These are phyloP conservation scores for Unio delphinus DNA, from an alignment of 2,888 invertebrate genomes.

Conservation along the genomic window DNA sequence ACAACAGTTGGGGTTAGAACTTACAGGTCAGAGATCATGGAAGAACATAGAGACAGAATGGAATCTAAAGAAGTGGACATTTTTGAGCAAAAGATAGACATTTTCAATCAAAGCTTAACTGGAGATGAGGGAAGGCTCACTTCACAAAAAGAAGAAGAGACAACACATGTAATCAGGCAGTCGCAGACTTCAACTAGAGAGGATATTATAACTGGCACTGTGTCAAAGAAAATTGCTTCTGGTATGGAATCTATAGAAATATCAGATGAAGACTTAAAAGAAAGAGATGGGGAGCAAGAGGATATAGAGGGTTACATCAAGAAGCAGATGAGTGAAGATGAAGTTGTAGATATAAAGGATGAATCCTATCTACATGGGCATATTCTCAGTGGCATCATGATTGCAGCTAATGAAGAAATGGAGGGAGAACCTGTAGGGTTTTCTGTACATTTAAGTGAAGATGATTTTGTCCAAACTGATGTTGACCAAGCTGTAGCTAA, in stretches of 20 bases:
- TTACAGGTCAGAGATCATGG: no score
- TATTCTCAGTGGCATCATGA: slow-evolving; percentile 32
- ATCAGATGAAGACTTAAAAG: slow-evolving; percentile 3
- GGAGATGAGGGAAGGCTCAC: no score
- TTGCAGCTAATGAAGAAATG: slow-evolving; percentile 52
- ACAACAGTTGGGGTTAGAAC: background rate
- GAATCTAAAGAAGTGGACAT: no score
- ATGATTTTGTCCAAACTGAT: slow-evolving; percentile 18
- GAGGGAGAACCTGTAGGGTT: slow-evolving; percentile 43
- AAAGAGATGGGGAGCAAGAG: slow-evolving; percentile 1
- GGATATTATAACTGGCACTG: slow-evolving; percentile 12
- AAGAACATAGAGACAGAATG: no score
- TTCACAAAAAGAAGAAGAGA: no score
- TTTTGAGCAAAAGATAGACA: no score
- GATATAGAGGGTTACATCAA: slow-evolving; percentile 3
- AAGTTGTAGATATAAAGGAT: slow-evolving; percentile 16
- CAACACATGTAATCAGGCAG: no score
- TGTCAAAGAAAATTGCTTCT: slow-evolving; percentile 3
- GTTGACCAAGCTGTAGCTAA: slow-evolving; percentile 8
- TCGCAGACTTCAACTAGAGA: no score
- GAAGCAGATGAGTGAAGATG: slow-evolving; percentile 15
- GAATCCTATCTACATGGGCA: slow-evolving; percentile 30
- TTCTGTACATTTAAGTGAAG: slow-evolving; percentile 27
- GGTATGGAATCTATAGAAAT: slow-evolving; percentile 1
- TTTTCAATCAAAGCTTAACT: no score